Conservation (phyloP, 2,797 vertebrate species). For the Cossypha caffra region DNA sequence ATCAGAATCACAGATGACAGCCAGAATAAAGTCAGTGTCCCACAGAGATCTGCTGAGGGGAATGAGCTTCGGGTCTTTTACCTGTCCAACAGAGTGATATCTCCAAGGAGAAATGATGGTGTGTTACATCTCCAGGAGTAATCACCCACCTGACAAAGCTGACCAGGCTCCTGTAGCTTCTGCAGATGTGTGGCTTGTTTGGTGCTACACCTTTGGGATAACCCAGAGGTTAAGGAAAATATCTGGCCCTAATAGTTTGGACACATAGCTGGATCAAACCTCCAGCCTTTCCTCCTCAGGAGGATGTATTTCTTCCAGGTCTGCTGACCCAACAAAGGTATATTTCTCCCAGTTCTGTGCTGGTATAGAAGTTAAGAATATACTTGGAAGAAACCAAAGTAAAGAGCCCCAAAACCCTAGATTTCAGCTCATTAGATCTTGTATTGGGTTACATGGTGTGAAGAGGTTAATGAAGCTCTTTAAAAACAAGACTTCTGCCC, state of each 20-base stretch:
- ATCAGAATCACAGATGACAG: background rate
- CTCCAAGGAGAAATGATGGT: background rate
- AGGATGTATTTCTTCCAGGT: background rate
- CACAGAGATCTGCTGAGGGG: background rate
- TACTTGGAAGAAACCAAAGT: background rate
- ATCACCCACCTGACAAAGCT: background rate
- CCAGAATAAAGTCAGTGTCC: background rate
- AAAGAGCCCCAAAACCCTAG: background rate
- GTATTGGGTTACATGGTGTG: background rate
- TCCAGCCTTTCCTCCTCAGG: background rate
- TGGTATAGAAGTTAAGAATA: background rate
- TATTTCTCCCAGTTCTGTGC: background rate
- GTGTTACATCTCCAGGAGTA: background rate
- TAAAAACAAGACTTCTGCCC: background rate
- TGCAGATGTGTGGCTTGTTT: background rate
- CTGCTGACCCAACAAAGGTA: background rate
- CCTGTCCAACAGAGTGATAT: fast-evolving
- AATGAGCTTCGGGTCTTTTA: background rate
- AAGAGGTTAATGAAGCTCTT: background rate
- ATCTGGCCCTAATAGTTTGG: background rate
- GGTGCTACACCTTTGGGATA: background rate
- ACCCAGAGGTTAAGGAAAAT: background rate
- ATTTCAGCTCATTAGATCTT: background rate
- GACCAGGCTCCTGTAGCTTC: background rate
- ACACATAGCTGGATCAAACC: background rate